Evolutionary conservation across 1,140 invertebrate genomes (phyloP).

Genomic region (Trichomalopsis sarcophagae): DNA sequence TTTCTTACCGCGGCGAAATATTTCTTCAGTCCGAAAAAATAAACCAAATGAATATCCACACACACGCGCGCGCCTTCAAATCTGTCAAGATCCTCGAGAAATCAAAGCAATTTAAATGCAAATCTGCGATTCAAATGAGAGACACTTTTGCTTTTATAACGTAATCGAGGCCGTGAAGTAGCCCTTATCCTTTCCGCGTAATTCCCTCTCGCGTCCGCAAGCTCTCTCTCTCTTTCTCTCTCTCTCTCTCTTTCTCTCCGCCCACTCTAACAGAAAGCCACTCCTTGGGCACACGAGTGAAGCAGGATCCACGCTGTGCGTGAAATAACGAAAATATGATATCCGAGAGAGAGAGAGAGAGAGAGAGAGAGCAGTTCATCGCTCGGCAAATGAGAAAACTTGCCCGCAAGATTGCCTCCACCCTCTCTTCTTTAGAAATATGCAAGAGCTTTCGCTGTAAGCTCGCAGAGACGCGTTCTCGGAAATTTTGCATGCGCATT

Average conservation of each 20-base stretch:
- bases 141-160: slow-evolving; percentile 18
- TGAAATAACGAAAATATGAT: not conserved
- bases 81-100: not conserved
- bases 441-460: not conserved
- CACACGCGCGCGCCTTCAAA: too few species aligned
- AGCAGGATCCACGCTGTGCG: not conserved
- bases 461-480: not conserved
- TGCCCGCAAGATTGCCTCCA: not conserved
- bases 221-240: not conserved
- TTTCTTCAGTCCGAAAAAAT: not conserved
- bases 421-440: not conserved
- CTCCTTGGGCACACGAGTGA: not conserved
- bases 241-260: too few species aligned
- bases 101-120: slow-evolving; percentile 40
- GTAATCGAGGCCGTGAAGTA: not conserved
- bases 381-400: slow-evolving; percentile 16
- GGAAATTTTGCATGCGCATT: not conserved
- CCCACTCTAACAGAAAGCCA: not conserved
- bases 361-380: not conserved
- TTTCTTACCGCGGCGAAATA: not conserved
- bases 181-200: not conserved
- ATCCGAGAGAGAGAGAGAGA: not conserved
- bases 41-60: not conserved
- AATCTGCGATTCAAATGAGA: slow-evolving; percentile 7
- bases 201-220: not conserved